phyloP scores from a whole-genome alignment of 2,888 invertebrate species.

The Agrilus cyanescens region DNA sequence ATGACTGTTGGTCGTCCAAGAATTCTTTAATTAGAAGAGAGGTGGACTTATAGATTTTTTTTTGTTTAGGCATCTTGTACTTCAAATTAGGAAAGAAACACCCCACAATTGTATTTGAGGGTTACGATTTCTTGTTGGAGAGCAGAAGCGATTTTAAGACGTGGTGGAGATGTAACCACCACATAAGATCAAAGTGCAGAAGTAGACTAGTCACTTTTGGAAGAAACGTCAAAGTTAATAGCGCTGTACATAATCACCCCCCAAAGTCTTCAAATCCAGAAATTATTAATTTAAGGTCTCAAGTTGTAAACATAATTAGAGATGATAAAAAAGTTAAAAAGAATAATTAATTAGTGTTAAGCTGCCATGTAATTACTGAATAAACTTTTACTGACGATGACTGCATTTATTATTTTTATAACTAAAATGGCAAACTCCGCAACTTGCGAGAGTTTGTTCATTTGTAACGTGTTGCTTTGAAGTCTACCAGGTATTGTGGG shows the following conservation, averaged over 20 bases:
- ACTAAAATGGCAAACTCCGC: not conserved
- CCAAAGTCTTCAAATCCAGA: too few species aligned
- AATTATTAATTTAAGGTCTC: too few species aligned
- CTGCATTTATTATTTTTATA: not conserved
- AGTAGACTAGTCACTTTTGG: conserved; percentile 13
- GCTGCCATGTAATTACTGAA: too few species aligned
- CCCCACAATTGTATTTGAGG: conserved; percentile 14
- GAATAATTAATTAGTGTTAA: too few species aligned
- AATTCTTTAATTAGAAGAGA: not conserved
- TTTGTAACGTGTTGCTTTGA: too few species aligned
- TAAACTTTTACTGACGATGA: too few species aligned
- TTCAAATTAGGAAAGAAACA: conserved; percentile 14
- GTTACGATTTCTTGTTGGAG: conserved; percentile 11
- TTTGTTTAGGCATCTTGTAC: conserved; percentile 13
- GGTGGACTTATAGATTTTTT: not conserved
- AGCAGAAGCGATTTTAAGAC: conserved; percentile 15
- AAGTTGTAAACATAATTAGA: too few species aligned
- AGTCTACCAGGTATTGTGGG: too few species aligned
- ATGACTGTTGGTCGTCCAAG: not conserved
- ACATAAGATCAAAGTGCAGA: conserved; percentile 18
- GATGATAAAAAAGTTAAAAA: too few species aligned
- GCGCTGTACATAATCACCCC: conserved; percentile 2
- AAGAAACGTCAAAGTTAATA: conserved; percentile 9
- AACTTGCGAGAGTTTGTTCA: not conserved
- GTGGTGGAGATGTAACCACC: conserved; percentile 23